Evolutionary conservation across 2,888 invertebrate species (phyloP).

Genomic region (Branchellion lobata): DNA sequence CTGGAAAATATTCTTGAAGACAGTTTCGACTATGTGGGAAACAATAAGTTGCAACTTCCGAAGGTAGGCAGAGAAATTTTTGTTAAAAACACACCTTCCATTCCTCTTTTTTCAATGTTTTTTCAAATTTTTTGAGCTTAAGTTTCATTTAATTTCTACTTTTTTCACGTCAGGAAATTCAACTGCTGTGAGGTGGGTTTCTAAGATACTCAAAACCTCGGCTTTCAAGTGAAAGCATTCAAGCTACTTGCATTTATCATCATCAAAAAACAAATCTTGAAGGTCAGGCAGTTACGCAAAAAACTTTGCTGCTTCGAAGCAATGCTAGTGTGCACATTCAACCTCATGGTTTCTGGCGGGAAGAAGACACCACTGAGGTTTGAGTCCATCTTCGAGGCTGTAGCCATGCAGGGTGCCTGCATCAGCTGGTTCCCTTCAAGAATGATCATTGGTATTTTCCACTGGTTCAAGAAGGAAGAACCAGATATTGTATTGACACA

Average conservation of each 20-base stretch:
- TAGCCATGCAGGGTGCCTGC: conserved; percentile 46
- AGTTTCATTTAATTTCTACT: too few relatives aligned
- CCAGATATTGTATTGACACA: conserved; percentile 41
- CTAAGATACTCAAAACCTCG: too few relatives aligned
- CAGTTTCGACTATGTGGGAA: background rate
- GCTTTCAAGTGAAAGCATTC: background rate
- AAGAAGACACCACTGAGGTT: conserved; percentile 50
- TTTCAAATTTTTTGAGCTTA: too few relatives aligned
- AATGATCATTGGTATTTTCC: conserved; percentile 48
- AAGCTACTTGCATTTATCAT: background rate
- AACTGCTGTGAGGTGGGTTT: too few relatives aligned
- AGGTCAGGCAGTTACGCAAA: background rate
- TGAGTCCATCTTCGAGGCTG: conserved; percentile 49
- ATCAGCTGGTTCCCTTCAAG: conserved; percentile 14
- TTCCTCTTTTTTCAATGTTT: too few relatives aligned
- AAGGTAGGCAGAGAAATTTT: background rate
- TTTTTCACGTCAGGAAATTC: too few relatives aligned
- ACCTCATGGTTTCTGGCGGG: conserved; percentile 48
- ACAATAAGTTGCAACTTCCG: background rate
- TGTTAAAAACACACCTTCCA: background rate
- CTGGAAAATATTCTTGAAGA: background rate
- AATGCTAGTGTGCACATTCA: conserved; percentile 19
- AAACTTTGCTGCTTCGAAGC: background rate
- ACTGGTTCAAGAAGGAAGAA: conserved; percentile 37
- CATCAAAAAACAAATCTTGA: background rate